These are phyloP conservation scores for Oegoconia quadripuncta DNA, from an alignment of 2,888 invertebrate genomes.

Conservation along the genomic window DNA sequence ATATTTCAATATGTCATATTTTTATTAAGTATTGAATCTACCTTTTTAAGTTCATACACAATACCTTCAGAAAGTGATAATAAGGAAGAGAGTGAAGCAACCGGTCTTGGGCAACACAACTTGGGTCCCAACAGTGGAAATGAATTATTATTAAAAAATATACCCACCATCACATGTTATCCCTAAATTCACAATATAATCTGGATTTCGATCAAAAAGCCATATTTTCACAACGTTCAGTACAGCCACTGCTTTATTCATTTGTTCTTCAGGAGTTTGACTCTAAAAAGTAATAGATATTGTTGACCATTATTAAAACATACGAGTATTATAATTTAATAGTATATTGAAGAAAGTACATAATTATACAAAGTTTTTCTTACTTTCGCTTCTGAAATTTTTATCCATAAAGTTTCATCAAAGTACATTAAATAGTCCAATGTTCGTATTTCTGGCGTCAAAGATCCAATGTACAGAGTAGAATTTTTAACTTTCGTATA, in stretches of 20 bases:
- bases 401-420: slow-evolving; percentile 54
- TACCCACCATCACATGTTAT: slow-evolving; percentile 72
- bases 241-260: slow-evolving; percentile 56
- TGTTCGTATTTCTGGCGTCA: slow-evolving; percentile 73
- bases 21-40: not conserved
- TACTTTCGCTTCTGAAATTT: slow-evolving; percentile 55
- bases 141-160: too few species aligned
- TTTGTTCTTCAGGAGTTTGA: slow-evolving; percentile 21
- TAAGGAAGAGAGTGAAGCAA: too few species aligned
- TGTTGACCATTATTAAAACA: not conserved
- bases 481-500: slow-evolving; percentile 69
- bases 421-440: slow-evolving; percentile 71
- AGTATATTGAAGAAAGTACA: not conserved
- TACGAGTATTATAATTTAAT: not conserved
- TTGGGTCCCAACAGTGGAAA: not conserved
- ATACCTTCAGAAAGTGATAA: too few species aligned
- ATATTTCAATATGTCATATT: not conserved
- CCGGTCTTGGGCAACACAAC: too few species aligned
- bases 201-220: slow-evolving; percentile 55
- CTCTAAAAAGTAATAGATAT: slow-evolving; percentile 29
- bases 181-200: slow-evolving; percentile 73
- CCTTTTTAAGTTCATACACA: not conserved
- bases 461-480: slow-evolving; percentile 67
- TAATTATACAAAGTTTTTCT: slow-evolving; percentile 6
- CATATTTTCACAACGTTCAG: slow-evolving; percentile 71